Conservation (phyloP, 2,113 vertebrate species). For the Phrynocephalus versicolor region DNA sequence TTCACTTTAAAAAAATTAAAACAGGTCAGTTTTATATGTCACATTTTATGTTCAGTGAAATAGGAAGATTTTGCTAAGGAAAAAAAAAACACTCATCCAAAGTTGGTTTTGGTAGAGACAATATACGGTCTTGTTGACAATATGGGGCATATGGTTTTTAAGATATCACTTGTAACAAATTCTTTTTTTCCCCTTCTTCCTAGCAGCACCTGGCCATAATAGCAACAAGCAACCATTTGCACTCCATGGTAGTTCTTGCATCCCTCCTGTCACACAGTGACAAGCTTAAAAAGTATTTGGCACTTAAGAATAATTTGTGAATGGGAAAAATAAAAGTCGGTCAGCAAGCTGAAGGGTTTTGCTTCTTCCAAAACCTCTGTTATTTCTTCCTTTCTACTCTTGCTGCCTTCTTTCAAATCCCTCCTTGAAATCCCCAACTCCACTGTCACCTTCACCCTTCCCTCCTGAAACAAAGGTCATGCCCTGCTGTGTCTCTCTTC, state of each 20-base stretch:
- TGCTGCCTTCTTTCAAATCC: not conserved
- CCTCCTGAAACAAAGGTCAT: not conserved
- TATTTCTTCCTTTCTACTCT: not conserved
- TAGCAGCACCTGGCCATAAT: no score
- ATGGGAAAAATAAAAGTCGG: not conserved
- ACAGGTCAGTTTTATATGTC: not conserved
- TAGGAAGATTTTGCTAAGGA: not conserved
- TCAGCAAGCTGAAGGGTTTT: not conserved
- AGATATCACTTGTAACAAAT: not conserved
- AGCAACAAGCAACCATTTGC: not conserved
- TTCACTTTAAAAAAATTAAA: not conserved
- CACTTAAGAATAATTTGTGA: not conserved
- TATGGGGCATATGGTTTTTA: not conserved
- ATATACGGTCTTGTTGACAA: not conserved
- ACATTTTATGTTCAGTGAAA: not conserved
- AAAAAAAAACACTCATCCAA: not conserved
- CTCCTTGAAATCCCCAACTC: not conserved
- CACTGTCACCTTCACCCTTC: not conserved
- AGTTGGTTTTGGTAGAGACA: not conserved
- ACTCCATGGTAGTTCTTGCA: not conserved
- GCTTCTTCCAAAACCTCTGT: not conserved
- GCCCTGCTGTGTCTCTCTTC: not conserved
- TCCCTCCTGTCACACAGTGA: not conserved
- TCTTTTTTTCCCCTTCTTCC: not conserved
- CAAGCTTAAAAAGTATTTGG: conserved; percentile 1